Percentiles rank a stretch among this genome's conserved stretches.
Evolutionary conservation across 2,888 invertebrate species (phyloP).

Genomic region (Anoplius nigerrimus): DNA sequence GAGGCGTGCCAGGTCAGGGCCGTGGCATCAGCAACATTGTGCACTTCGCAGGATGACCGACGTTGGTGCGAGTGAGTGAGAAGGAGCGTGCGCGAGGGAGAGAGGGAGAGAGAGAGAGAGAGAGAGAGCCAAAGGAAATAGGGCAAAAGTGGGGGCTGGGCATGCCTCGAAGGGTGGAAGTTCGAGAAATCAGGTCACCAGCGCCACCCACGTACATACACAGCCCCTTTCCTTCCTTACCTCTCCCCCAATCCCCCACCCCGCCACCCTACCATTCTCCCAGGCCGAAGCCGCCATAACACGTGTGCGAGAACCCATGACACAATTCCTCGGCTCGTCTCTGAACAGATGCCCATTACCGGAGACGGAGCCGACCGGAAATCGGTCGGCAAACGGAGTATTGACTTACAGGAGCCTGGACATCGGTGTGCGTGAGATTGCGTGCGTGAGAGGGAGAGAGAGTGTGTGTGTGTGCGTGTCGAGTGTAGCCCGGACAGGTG

Average conservation of each 20-base stretch:
- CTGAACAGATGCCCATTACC: neutral
- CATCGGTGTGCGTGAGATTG: too few species aligned
- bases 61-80: neutral
- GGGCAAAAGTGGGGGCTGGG: too few species aligned
- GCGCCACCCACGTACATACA: neutral
- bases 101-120: neutral
- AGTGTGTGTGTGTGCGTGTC: neutral
- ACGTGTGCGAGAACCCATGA: constrained; percentile 12
- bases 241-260: neutral
- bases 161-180: constrained; percentile 21
- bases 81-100: neutral
- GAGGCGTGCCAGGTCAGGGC: constrained; percentile 63
- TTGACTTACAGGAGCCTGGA: neutral
- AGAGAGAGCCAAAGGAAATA: constrained; percentile 2
- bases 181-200: constrained; percentile 25
- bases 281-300: neutral
- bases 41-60: neutral
- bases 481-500: neutral
- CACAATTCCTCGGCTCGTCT: constrained; percentile 9
- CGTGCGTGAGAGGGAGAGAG: too few species aligned
- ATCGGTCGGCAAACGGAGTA: neutral
- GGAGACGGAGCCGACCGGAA: neutral
- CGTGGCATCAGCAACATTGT: constrained; percentile 20
- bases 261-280: neutral
- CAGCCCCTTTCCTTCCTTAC: neutral